A percentile compares a stretch with the other conserved stretches of the same genome.
phyloP scores from a whole-genome alignment of 1,140 invertebrate genomes.

The Drosophila nasuta region DNA sequence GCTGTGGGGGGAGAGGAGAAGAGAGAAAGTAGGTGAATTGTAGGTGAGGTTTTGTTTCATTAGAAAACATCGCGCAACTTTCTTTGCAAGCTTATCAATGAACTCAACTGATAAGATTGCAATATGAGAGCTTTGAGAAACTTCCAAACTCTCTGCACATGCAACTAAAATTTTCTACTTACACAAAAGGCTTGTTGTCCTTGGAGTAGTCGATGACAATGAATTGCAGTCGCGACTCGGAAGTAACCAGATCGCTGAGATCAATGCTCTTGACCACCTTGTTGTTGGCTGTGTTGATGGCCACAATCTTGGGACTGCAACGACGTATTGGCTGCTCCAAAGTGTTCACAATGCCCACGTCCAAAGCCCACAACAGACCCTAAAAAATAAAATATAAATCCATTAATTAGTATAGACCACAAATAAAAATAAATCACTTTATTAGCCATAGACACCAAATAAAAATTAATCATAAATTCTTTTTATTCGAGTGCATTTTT shows the following conservation, averaged over 20 bases:
- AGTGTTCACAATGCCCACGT: constrained; percentile 89
- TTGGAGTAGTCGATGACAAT: constrained; percentile 86
- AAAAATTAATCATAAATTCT: background rate
- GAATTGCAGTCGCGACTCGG: constrained; percentile 88
- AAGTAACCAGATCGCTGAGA: constrained; percentile 85
- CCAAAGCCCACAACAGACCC: constrained; percentile 89
- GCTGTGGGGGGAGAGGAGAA: constrained; percentile 34
- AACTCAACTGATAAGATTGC: constrained; percentile 13
- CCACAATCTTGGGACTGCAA: constrained; percentile 89
- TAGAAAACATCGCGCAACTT: constrained; percentile 10
- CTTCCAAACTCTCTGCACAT: too few species aligned
- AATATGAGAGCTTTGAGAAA: background rate
- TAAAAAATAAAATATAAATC: constrained; percentile 58
- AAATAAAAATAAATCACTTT: too few species aligned
- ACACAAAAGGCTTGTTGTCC: constrained; percentile 82
- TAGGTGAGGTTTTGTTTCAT: constrained; percentile 1
- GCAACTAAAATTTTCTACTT: constrained; percentile 42
- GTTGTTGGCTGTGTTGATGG: constrained; percentile 86
- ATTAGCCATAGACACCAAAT: too few species aligned
- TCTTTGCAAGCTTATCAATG: constrained; percentile 7
- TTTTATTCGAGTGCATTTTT: constrained; percentile 1
- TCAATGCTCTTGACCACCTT: constrained; percentile 88
- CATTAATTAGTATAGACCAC: background rate
- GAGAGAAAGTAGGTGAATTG: background rate
- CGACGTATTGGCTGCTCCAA: constrained; percentile 87